Base-by-base conservation (phyloP, 2,888 invertebrate genomes). In the Balanococcus diminutus region DNA sequence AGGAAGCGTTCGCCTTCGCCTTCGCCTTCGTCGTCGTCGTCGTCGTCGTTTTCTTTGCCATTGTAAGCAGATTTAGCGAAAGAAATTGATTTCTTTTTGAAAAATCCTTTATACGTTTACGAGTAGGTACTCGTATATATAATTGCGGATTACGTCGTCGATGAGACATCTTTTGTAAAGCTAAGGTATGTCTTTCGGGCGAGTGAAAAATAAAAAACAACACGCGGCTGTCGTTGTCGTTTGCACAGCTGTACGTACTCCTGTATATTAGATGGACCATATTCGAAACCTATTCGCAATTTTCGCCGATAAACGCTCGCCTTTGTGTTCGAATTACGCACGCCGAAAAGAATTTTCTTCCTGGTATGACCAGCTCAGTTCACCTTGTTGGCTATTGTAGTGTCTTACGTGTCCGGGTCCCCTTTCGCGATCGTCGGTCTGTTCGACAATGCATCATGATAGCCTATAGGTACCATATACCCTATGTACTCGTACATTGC, bases 71-170 rank as follows among this genome's bases (percentile, higher is more conserved):
- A 61, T 84, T 84, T 61, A 67, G 28, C 67, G 83, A 82, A 75
- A 39, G 72, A 84, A 84, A 84, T 84, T 84, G 84, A 84, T 84
- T 84, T 84, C 84, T 19, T 84, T 56, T 11, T 75, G n/a, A 32
- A 72, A 84, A 39, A 61, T 67, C 72, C 84, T n/a, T 28, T 67
- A 22, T 4, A 8, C 11, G n/a, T n/a, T n/a, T n/a, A 28, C 11
- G 61, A 25, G 11, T n/a, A 67, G 61, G 28, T 51, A 51, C 51
- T 51, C 51, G 51, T 51, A 51, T n/a, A 51, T 51, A 51, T 51
- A 51, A 51, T 51, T 51, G 51, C 8, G 51, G 19, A 51, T 51
- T 51, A 51, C 51, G 51, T 51, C 51, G 51, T 51, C 51, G 51
- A 51, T 51, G 6, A 51, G 51, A 51, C 51, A 51, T 51, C 51